phyloP scores from a whole-genome alignment of 1,140 invertebrate species.

The Pristionchus pacificus region DNA sequence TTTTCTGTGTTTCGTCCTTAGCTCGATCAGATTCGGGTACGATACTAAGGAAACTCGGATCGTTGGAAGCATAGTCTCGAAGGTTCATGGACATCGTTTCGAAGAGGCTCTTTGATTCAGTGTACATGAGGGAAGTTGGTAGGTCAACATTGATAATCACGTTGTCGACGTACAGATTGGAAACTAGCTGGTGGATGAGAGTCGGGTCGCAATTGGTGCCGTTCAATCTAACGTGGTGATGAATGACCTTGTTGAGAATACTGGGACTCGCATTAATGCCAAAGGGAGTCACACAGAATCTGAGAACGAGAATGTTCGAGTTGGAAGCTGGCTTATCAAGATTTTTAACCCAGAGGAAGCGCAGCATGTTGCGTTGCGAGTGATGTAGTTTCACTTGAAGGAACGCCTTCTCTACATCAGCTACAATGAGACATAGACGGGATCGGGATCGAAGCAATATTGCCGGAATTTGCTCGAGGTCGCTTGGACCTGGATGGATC shows the following conservation, averaged over 20 bases:
- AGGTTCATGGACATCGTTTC: conserved; percentile 23
- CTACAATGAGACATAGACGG: conserved; percentile 13
- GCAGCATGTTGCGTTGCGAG: conserved; percentile 20
- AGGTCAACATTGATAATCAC: conserved; percentile 12
- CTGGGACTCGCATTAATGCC: conserved; percentile 25
- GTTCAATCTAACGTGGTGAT: conserved; percentile 14
- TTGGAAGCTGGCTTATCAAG: conserved; percentile 2
- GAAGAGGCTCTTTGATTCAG: conserved; percentile 10
- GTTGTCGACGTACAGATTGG: conserved; percentile 31
- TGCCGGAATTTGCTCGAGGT: conserved; percentile 28
- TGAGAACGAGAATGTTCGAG: conserved; percentile 19
- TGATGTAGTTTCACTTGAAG: conserved; percentile 34
- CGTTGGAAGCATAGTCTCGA: conserved; percentile 18
- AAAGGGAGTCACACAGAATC: conserved; percentile 30
- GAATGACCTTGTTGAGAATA: conserved; percentile 23
- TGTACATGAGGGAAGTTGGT: not conserved
- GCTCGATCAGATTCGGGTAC: not conserved
- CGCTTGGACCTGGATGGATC: conserved; percentile 32
- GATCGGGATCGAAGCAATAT: conserved; percentile 31
- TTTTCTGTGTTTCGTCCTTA: not conserved
- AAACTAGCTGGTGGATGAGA: conserved; percentile 3
- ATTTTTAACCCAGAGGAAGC: conserved; percentile 39
- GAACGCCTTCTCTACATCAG: conserved; percentile 38
- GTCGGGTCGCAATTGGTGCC: not conserved
- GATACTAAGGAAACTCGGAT: not conserved